Evolutionary conservation across 2,113 vertebrate species (phyloP).

Genomic region (Dolichotis patagonum): DNA sequence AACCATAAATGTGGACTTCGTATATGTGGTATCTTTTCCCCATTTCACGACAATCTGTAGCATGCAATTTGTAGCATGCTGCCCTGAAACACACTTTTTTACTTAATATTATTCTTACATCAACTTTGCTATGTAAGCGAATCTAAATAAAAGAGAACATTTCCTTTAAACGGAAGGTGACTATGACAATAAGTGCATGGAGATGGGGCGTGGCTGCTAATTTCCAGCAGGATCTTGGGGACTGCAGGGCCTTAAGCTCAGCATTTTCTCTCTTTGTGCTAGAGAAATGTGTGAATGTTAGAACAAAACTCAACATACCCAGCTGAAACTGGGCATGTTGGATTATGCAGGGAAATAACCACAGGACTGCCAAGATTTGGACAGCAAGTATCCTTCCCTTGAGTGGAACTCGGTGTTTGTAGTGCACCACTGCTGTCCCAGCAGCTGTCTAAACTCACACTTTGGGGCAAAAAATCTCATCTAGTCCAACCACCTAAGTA

Average conservation of each 20-base stretch:
- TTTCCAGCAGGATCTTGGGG: no score
- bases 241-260: not conserved
- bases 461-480: not conserved
- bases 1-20: not conserved
- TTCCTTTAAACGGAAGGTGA: not conserved
- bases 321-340: no score
- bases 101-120: not conserved
- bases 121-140: not conserved
- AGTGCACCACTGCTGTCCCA: rapidly evolving
- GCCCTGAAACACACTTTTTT: not conserved
- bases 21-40: not conserved
- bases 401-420: not conserved
- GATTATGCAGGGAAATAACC: not conserved
- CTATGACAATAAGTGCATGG: not conserved
- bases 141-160: not conserved
- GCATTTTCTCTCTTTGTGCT: not conserved
- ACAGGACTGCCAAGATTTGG: not conserved
- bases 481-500: not conserved
- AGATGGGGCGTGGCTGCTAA: rapidly evolving
- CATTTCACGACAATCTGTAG: not conserved
- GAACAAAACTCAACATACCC: not conserved
- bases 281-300: not conserved
- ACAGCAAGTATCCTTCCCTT: not conserved
- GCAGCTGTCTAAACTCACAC: not conserved
- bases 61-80: not conserved